Evolutionary conservation across 2,888 invertebrate species (phyloP), one percentile per base, ranked within the genome.

Genomic region (Eupithecia centaureata): DNA sequence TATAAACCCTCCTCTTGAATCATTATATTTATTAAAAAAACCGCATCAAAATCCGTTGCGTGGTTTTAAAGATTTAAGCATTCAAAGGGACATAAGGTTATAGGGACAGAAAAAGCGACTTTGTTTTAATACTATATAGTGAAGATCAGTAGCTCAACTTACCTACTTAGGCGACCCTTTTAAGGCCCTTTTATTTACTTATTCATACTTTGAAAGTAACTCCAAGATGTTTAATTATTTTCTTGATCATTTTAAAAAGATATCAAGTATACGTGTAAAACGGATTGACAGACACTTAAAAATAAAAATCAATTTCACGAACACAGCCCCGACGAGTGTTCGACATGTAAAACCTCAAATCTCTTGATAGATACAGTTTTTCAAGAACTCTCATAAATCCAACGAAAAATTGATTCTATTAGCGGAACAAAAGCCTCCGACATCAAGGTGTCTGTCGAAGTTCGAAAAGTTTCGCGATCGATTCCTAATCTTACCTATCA

Each of bases 391-490:
- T 27, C 52, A 25, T 52, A 27, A 52, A 52, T 52, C 52, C 52
- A 52, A 52, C 52, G 47, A 47, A 52, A 52, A 52, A 52, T 27
- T 52, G 52, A 52, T 25, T 52, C 52, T 27, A 52, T 52, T 27
- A 52, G 15, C 25, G 27, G 52, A 52, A 52, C 52, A 52, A 52
- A 52, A 47, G 47, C 47, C 27, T 52, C 25, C 15, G 52, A 52
- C 8, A 15, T 27, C 13, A 52, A 27, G 27, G 47, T 47, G 47
- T 22, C 47, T 47, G 25, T 27, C 52, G 15, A 27, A 27, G 52
- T 52, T 52, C 13, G 52, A 52, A 52, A 27, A 27, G 52, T 52
- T 51, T 52, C 15, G 52, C 27, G 52, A 52, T 27, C 52, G 52
- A 15, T 7, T 15, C 52, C 25, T 52, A 52, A 52, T 52, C 52